These are phyloP conservation scores for Phrynocephalus guinanensis DNA, from an alignment of 2,797 vertebrate species.

Conservation along the genomic window DNA sequence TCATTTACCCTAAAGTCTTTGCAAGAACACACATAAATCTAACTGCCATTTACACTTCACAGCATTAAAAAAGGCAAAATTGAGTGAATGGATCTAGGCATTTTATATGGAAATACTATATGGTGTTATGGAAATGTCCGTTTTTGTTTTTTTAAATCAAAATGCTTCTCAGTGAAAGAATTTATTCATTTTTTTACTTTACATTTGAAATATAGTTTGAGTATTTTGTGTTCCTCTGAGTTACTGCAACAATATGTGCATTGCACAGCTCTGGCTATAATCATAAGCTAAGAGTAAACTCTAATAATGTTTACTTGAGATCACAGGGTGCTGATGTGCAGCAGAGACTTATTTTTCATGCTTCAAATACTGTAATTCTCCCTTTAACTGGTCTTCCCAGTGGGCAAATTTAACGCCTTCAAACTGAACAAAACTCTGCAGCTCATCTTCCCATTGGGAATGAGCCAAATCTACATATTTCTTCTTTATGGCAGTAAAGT, in stretches of 20 bases:
- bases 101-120: slow-evolving; percentile 17
- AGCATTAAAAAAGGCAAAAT: not conserved
- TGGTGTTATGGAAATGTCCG: not conserved
- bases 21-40: not conserved
- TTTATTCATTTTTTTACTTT: not conserved
- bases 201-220: slow-evolving; percentile 24
- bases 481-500: slow-evolving; percentile 68
- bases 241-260: slow-evolving; percentile 23
- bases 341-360: slow-evolving; percentile 64
- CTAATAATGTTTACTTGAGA: slow-evolving; percentile 59
- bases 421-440: slow-evolving; percentile 68
- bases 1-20: slow-evolving; percentile 17
- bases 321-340: slow-evolving; percentile 62
- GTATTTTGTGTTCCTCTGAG: slow-evolving; percentile 17
- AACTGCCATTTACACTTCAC: not conserved
- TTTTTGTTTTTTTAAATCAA: not conserved
- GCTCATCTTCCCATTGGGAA: slow-evolving; percentile 73
- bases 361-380: slow-evolving; percentile 76
- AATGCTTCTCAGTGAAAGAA: not conserved
- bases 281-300: slow-evolving; percentile 61
- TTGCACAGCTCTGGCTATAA: slow-evolving; percentile 34
- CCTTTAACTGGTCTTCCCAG: slow-evolving; percentile 77
- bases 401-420: slow-evolving; percentile 76
- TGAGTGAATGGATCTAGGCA: not conserved
- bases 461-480: slow-evolving; percentile 77